Evolutionary conservation across 2,888 invertebrate species (phyloP).

Genomic region (Urechis unicinctus): DNA sequence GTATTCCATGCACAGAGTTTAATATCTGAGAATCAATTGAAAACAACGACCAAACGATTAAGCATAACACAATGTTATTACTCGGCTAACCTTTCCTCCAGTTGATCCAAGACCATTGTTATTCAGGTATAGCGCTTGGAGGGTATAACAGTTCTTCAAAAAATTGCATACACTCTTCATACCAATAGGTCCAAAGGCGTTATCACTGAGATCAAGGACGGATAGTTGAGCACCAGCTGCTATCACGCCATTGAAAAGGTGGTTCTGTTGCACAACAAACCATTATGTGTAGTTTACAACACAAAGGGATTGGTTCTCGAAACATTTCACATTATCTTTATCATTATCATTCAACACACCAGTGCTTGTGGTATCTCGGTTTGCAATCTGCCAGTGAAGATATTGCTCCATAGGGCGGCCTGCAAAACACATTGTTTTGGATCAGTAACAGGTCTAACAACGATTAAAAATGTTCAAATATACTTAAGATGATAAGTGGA

Average conservation of each 20-base stretch:
- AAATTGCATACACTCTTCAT: conserved; percentile 55
- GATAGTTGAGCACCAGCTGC: conserved; percentile 70
- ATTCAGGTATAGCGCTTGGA: conserved; percentile 77
- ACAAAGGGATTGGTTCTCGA: no score
- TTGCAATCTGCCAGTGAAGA: conserved; percentile 93
- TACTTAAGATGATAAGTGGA: no score
- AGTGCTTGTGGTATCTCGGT: conserved; percentile 89
- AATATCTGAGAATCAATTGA: no score
- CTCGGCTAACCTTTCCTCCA: conserved; percentile 76
- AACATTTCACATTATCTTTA: background rate
- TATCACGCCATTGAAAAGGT: conserved; percentile 75
- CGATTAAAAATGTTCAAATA: no score
- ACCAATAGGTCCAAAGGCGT: conserved; percentile 70
- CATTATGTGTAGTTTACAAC: no score
- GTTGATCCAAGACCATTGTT: conserved; percentile 92
- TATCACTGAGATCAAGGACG: conserved; percentile 89
- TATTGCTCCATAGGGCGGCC: conserved; percentile 85
- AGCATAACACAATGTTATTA: no score
- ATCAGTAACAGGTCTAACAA: no score
- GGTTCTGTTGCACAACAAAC: conserved; percentile 52
- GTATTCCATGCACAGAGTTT: no score
- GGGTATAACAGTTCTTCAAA: conserved; percentile 75
- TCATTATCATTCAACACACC: conserved; percentile 54
- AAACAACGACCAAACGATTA: no score
- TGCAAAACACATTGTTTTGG: no score